These are phyloP conservation scores for Melanostoma scalare DNA, from an alignment of 2,888 invertebrate genomes.

Conservation along the genomic window DNA sequence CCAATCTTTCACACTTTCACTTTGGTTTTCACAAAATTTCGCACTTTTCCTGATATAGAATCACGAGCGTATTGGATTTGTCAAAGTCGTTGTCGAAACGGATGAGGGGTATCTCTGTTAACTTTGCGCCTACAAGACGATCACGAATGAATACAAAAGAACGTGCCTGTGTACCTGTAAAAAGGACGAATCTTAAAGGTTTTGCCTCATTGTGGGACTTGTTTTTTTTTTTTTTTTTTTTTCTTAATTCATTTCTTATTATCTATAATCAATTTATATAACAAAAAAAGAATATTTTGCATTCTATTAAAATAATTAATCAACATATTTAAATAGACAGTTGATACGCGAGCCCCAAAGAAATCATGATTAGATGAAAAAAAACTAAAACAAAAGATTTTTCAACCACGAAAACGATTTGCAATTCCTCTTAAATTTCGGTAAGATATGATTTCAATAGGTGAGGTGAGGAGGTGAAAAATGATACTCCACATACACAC, in stretches of 20 bases:
- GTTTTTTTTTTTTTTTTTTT: slow-evolving; percentile 21
- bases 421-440: slow-evolving; percentile 28
- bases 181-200: slow-evolving; percentile 50
- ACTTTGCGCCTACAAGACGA: slow-evolving; percentile 61
- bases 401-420: slow-evolving; percentile 38
- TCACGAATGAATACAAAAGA: slow-evolving; percentile 50
- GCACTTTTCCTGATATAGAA: slow-evolving; percentile 12
- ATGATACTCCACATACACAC: slow-evolving; percentile 51
- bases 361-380: slow-evolving; percentile 4
- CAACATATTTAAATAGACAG: background rate
- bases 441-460: slow-evolving; percentile 17
- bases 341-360: background rate
- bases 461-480: slow-evolving; percentile 23
- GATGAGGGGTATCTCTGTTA: slow-evolving; percentile 45
- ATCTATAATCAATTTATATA: slow-evolving; percentile 52
- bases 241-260: slow-evolving; percentile 8
- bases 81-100: slow-evolving; percentile 27
- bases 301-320: background rate
- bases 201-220: slow-evolving; percentile 14
- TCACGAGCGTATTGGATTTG: slow-evolving; percentile 40
- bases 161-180: slow-evolving; percentile 63
- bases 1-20: slow-evolving; percentile 70
- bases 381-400: slow-evolving; percentile 33
- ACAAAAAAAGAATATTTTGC: slow-evolving; percentile 35
- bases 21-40: slow-evolving; percentile 65